These are phyloP conservation scores for Lerema accius DNA, from an alignment of 1,140 invertebrate genomes.

Conservation along the genomic window DNA sequence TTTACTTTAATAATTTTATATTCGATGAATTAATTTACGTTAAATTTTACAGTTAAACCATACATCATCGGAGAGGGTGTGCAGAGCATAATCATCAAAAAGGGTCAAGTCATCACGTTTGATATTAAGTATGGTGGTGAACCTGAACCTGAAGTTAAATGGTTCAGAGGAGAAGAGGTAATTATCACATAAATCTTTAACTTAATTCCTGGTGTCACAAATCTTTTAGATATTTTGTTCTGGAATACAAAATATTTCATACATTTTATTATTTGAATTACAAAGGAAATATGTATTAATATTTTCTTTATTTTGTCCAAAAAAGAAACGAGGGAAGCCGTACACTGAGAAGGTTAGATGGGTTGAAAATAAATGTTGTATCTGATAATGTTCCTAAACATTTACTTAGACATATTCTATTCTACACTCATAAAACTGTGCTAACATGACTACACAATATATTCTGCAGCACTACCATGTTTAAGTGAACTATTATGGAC, in stretches of 20 bases:
- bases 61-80: conserved; percentile 94
- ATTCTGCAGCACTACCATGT: conserved; percentile 37
- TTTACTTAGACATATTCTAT: conserved; percentile 59
- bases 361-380: conserved; percentile 70
- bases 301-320: conserved; percentile 63
- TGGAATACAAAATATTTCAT: too few relatives aligned
- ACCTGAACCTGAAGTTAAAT: conserved; percentile 95
- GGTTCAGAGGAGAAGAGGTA: conserved; percentile 89
- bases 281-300: conserved; percentile 48
- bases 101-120: conserved; percentile 95
- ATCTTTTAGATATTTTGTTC: too few relatives aligned
- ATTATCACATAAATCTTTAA: conserved; percentile 46
- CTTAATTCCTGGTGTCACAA: not conserved
- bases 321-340: conserved; percentile 80
- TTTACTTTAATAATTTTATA: too few relatives aligned
- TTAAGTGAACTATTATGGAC: conserved; percentile 38
- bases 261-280: conserved; percentile 5
- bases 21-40: conserved; percentile 1
- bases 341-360: conserved; percentile 77
- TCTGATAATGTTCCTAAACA: conserved; percentile 69
- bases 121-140: conserved; percentile 98
- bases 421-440: conserved; percentile 63
- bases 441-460: conserved; percentile 54
- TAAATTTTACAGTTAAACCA: conserved; percentile 89
- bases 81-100: conserved; percentile 95